These are phyloP conservation scores for Chromobotia macracanthus DNA, from an alignment of 2,797 vertebrate genomes.

Conservation along the genomic window DNA sequence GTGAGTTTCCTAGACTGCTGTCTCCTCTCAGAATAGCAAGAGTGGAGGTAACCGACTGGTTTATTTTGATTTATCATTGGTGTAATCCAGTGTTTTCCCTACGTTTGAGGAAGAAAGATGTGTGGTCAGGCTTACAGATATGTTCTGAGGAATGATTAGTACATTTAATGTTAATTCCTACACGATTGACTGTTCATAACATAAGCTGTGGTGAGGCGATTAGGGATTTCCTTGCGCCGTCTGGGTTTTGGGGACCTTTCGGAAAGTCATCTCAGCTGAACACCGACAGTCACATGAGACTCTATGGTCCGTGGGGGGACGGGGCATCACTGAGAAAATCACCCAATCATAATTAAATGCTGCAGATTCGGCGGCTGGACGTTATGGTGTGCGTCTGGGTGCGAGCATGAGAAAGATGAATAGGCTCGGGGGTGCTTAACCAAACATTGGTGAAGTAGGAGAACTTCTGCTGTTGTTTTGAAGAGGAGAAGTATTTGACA, in stretches of 20 bases:
- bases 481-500: conserved; percentile 8
- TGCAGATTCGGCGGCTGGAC: conserved; percentile 49
- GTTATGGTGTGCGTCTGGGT: not conserved
- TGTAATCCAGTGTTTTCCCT: not conserved
- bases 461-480: conserved; percentile 32
- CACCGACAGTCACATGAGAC: conserved; percentile 11
- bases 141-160: not conserved
- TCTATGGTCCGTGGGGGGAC: conserved; percentile 26
- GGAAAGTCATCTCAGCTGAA: conserved; percentile 51
- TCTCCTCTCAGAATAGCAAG: not conserved
- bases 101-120: not conserved
- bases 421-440: conserved; percentile 48
- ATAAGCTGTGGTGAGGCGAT: conserved; percentile 52
- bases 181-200: conserved; percentile 6
- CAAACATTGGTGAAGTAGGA: conserved; percentile 50
- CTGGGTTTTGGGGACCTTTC: conserved; percentile 44
- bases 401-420: conserved; percentile 49
- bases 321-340: conserved; percentile 54
- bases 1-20: not conserved
- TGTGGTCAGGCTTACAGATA: not conserved
- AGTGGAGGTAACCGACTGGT: not conserved
- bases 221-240: conserved; percentile 43
- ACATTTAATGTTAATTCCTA: conserved; percentile 8
- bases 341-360: conserved; percentile 57
- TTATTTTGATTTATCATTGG: not conserved